These are phyloP conservation scores for Poicephalus gulielmi DNA, from an alignment of 2,113 vertebrate genomes.

Conservation along the genomic window DNA sequence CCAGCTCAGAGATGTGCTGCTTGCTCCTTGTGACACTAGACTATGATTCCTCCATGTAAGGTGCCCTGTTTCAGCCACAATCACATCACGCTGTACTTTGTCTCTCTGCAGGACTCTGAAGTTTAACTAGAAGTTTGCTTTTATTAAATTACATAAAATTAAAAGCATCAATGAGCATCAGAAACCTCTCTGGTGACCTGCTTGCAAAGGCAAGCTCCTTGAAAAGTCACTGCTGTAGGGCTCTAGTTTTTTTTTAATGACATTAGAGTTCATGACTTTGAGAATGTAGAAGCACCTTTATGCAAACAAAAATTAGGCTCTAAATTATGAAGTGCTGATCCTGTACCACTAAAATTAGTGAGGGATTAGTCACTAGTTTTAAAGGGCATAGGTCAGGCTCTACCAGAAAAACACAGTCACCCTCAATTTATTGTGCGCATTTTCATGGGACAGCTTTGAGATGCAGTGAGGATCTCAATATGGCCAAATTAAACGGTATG, in stretches of 20 bases:
- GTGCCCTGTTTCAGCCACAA: background rate
- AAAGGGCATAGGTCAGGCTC: conserved; percentile 28
- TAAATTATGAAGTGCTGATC: conserved; percentile 60
- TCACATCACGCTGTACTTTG: background rate
- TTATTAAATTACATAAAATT: background rate
- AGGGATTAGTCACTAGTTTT: conserved; percentile 39
- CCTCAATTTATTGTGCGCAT: background rate
- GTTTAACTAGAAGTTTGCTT: background rate
- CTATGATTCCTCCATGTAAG: background rate
- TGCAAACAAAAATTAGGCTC: conserved; percentile 8
- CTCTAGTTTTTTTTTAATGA: background rate
- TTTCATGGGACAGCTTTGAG: background rate
- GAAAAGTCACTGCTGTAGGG: background rate
- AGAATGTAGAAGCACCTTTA: background rate
- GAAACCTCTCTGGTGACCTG: background rate
- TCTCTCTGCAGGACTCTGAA: background rate
- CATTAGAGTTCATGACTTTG: background rate
- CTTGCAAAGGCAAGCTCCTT: background rate
- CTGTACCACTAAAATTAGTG: conserved; percentile 26
- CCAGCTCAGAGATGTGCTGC: background rate
- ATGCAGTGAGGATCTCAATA: background rate
- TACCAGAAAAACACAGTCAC: conserved; percentile 18
- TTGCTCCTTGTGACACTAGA: background rate
- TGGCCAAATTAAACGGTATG: background rate
- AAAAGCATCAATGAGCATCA: background rate